A percentile compares a stretch with the other conserved stretches of the same genome.
Conservation (phyloP, 2,888 invertebrate species). For the Gandaritis pyraliata region DNA sequence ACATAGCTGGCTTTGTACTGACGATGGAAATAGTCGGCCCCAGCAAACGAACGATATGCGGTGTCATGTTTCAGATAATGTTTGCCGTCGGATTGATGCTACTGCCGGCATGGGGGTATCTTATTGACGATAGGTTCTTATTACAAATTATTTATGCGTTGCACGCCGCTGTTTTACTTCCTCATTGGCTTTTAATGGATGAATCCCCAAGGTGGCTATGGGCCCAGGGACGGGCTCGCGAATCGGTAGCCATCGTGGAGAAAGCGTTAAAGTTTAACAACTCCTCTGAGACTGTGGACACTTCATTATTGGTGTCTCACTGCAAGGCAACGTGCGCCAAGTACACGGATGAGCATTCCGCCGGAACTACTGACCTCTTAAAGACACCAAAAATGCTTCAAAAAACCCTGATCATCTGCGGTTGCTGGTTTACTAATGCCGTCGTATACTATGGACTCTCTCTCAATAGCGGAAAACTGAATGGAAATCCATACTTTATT, state of each 20-base stretch:
- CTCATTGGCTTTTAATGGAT: constrained; percentile 93
- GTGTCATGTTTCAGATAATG: constrained; percentile 90
- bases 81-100: constrained; percentile 93
- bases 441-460: constrained; percentile 94
- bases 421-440: constrained; percentile 94
- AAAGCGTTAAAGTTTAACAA: constrained; percentile 90
- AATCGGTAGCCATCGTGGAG: constrained; percentile 90
- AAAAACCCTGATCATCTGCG: constrained; percentile 91
- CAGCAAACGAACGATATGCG: constrained; percentile 91
- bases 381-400: constrained; percentile 90
- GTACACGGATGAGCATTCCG: constrained; percentile 76
- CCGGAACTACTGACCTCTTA: constrained; percentile 89
- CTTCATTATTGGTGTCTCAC: constrained; percentile 86
- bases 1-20: constrained; percentile 87
- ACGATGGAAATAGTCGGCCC: constrained; percentile 94
- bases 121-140: constrained; percentile 88
- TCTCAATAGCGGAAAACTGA: constrained; percentile 90
- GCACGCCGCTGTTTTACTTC: constrained; percentile 88
- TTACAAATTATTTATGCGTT: constrained; percentile 91
- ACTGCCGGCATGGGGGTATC: constrained; percentile 91
- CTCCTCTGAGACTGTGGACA: constrained; percentile 85
- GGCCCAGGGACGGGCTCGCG: constrained; percentile 90
- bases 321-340: constrained; percentile 81
- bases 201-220: constrained; percentile 96
- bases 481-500: constrained; percentile 92